Base-by-base conservation (phyloP, 2,797 vertebrate genomes). In the Falco biarmicus region DNA sequence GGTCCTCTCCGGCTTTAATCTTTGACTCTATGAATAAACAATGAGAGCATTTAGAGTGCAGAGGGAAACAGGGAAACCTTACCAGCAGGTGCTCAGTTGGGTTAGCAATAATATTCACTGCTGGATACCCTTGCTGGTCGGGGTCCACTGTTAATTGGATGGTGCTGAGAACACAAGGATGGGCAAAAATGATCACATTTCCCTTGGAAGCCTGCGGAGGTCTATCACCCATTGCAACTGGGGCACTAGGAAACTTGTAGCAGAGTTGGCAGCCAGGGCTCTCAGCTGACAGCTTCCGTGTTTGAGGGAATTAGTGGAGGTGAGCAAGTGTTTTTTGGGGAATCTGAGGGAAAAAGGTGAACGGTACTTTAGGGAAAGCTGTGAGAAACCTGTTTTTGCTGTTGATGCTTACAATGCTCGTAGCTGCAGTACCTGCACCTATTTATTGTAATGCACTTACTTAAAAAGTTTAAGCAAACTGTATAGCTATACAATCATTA, bases 11-110 rank as follows among this genome's bases (percentile, higher is more conserved):
- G 75, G 29, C 70, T 97, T 95, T 95, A 96, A 96, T 96, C 92
- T 93, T 89, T 83, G 90, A 80, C 71, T 94, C 92, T 51, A 96
- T 96, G 90, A 96, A 96, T 96, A 97, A 96, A 94, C 94, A 96
- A 96, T 95, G 93, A 96, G 94, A 92, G 81, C 32, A 90, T 96
- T 95, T 95, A 95, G 84, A 96, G 84, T 75, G 92, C 71, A 85
- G 81, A 95, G 68, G 47, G 37, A 93, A 95, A 90, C 50, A 92
- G 82, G 82, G 92, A 88, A 91, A 60, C 82, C 91, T 96, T 95
- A 69, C 34, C 92, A 94, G 96, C 94, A 96, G 96, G 95, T 91
- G 79, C 69, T 91, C 96, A 37, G 89, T 59, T 92, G 89, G 91
- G 69, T 87, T 94, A 75, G 61, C 92, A 95, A 91, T 95, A 96